These are phyloP conservation scores for Pristiophorus japonicus DNA, from an alignment of 2,113 vertebrate genomes.

Conservation along the genomic window DNA sequence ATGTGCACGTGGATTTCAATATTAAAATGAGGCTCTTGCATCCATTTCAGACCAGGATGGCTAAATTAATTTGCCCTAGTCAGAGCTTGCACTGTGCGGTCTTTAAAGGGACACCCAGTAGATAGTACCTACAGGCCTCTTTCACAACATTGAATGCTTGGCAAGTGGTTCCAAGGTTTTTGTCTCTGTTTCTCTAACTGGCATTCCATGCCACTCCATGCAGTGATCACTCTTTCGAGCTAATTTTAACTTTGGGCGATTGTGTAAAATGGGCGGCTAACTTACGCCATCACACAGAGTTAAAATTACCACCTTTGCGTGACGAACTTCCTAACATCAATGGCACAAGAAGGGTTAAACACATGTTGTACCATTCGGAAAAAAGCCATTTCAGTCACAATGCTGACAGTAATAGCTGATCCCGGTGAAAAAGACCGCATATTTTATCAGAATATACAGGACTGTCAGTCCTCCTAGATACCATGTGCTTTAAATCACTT, in stretches of 20 bases:
- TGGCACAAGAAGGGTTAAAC: neutral
- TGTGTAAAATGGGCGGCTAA: neutral
- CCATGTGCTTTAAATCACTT: constrained; percentile 34
- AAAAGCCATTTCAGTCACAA: neutral
- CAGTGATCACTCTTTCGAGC: neutral
- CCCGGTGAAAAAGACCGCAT: constrained; percentile 9
- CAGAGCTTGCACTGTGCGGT: neutral
- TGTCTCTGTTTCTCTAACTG: neutral
- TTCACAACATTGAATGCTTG: neutral
- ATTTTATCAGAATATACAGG: constrained; percentile 34
- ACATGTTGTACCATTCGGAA: neutral
- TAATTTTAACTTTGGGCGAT: neutral
- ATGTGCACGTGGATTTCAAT: neutral
- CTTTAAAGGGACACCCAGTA: neutral
- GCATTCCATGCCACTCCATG: neutral
- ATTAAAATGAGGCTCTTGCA: neutral
- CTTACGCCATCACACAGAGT: neutral
- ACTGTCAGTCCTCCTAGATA: constrained; percentile 30
- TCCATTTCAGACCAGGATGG: neutral
- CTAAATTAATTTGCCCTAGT: neutral
- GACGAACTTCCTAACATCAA: neutral
- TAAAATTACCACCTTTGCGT: neutral
- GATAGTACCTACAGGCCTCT: neutral
- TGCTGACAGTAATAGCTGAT: neutral
- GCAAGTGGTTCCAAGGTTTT: neutral